Evolutionary conservation across 2,888 invertebrate genomes (phyloP).

Genomic region (Aspidiotus destructor): DNA sequence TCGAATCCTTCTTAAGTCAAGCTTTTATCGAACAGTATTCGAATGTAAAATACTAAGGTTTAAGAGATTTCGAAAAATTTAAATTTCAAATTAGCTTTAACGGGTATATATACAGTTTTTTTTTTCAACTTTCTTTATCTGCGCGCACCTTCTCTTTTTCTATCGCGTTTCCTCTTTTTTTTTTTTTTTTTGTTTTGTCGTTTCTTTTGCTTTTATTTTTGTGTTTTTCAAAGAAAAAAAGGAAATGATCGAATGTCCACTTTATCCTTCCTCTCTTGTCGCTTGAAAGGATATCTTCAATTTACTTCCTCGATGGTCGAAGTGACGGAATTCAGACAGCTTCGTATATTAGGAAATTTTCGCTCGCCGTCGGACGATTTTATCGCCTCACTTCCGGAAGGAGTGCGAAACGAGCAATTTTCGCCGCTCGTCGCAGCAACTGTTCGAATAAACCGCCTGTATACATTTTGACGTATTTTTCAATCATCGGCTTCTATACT

Average conservation of each 20-base stretch:
- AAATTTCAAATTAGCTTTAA: slow-evolving; percentile 32
- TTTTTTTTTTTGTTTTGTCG: background rate
- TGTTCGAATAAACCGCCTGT: too few species aligned
- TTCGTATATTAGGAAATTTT: too few species aligned
- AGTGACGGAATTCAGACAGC: too few species aligned
- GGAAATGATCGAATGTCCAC: slow-evolving; percentile 1
- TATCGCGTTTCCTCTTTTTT: background rate
- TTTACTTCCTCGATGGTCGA: too few species aligned
- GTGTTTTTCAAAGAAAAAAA: too few species aligned
- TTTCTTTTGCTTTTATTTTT: background rate
- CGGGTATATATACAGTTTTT: slow-evolving; percentile 5
- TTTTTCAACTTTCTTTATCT: slow-evolving; percentile 1
- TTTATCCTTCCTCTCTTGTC: background rate
- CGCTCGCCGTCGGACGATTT: too few species aligned
- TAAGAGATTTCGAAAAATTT: slow-evolving; percentile 31
- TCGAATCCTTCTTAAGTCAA: slow-evolving; percentile 29
- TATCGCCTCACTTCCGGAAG: too few species aligned
- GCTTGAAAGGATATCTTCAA: background rate
- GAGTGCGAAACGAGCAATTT: too few species aligned
- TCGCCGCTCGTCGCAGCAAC: too few species aligned
- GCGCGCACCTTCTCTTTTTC: background rate
- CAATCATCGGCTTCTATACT: too few species aligned
- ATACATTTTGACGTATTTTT: too few species aligned
- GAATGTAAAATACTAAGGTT: slow-evolving; percentile 30
- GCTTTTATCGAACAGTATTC: slow-evolving; percentile 31